Evolutionary conservation across 2,113 vertebrate species (phyloP).

Genomic region (Rhegmatorhina hoffmannsi): DNA sequence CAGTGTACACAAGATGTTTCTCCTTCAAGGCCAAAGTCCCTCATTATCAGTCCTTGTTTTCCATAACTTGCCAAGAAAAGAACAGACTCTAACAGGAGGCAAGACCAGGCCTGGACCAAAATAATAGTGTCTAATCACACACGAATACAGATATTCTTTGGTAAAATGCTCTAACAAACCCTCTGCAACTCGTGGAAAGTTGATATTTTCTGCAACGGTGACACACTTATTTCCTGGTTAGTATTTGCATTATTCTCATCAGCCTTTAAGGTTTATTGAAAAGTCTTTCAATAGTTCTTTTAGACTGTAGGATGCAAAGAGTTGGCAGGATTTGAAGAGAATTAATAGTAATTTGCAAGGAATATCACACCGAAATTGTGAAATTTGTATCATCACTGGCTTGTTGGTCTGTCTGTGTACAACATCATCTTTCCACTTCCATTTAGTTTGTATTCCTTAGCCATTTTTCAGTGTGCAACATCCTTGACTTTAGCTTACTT

Average conservation of each 20-base stretch:
- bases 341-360: not conserved
- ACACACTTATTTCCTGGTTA: not conserved
- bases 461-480: not conserved
- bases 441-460: not conserved
- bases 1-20: no score
- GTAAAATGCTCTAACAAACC: not conserved
- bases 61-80: no score
- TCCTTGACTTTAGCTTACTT: not conserved
- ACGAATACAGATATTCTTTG: not conserved
- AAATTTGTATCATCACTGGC: not conserved
- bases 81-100: no score
- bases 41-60: no score
- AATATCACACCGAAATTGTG: not conserved
- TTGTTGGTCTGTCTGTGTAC: not conserved
- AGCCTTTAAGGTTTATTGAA: not conserved
- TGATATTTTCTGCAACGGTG: not conserved
- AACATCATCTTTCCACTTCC: not conserved
- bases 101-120: no score
- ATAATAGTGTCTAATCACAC: no score
- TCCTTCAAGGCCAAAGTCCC: no score
- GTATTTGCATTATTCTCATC: not conserved
- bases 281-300: not conserved
- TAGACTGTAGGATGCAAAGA: not conserved
- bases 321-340: not conserved
- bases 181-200: not conserved